Conservation (phyloP, 2,888 invertebrate species). For the Philonicus albiceps region DNA sequence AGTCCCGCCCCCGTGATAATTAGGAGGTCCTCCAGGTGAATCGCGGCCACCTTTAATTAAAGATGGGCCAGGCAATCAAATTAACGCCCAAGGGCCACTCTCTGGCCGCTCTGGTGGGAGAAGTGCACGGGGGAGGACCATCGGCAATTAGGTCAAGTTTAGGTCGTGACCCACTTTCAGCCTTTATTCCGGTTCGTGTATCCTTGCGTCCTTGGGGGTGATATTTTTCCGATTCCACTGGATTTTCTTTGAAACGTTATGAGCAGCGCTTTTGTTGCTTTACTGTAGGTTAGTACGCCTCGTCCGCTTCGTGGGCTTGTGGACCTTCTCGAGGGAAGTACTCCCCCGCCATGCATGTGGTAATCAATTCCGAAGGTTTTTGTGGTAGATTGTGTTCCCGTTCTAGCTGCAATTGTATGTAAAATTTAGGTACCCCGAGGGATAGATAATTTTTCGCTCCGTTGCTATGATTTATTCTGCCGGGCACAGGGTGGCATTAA, state of each 20-base stretch:
- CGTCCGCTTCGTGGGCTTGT: too few species aligned
- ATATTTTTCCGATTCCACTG: neutral
- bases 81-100: neutral
- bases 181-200: neutral
- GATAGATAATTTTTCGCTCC: neutral
- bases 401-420: neutral
- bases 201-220: neutral
- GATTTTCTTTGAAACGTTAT: neutral
- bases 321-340: neutral
- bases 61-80: neutral
- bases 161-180: constrained; percentile 41
- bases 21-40: neutral
- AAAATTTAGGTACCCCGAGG: neutral
- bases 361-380: neutral
- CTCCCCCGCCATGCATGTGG: neutral
- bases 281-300: neutral
- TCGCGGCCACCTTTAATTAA: neutral
- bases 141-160: constrained; percentile 42
- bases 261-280: neutral
- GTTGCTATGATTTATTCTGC: neutral
- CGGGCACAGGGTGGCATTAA: neutral
- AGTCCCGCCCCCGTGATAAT: neutral
- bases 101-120: neutral
- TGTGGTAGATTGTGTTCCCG: neutral
- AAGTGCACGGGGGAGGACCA: neutral